phyloP scores from a whole-genome alignment of 1,140 invertebrate species.

The Drosophila auraria region DNA sequence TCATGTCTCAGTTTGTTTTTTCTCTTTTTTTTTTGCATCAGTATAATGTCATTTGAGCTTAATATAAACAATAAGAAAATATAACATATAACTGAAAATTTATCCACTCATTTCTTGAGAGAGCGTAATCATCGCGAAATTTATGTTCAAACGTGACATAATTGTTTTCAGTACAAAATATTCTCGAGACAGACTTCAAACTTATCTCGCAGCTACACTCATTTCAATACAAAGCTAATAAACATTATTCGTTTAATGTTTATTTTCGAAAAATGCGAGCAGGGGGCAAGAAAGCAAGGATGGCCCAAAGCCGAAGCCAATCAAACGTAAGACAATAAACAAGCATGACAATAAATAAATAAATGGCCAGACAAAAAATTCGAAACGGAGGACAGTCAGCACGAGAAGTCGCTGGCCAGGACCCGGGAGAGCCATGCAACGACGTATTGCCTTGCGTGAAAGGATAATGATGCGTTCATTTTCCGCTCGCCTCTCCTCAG shows the following conservation, averaged over 20 bases:
- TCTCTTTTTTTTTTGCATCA: conserved; percentile 32
- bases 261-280: neutral
- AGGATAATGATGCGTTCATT: conserved; percentile 70
- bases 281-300: conserved; percentile 20
- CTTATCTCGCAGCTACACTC: conserved; percentile 11
- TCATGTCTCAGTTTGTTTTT: neutral
- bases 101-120: no score
- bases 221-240: conserved; percentile 24
- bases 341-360: conserved; percentile 80
- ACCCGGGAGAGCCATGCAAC: conserved; percentile 10
- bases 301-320: conserved; percentile 55
- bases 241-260: conserved; percentile 3
- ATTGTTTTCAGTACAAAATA: conserved; percentile 12
- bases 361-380: conserved; percentile 59
- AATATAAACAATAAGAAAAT: conserved; percentile 3
- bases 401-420: conserved; percentile 4
- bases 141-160: neutral
- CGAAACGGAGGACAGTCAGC: conserved; percentile 17
- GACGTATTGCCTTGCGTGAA: conserved; percentile 51
- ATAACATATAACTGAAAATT: neutral
- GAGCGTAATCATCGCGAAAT: conserved; percentile 4
- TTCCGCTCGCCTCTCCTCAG: conserved; percentile 11
- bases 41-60: no score
- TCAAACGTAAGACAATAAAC: conserved; percentile 80
- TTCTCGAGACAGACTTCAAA: conserved; percentile 6